Evolutionary conservation across 2,888 invertebrate species (phyloP), one percentile per base, ranked within the genome.

Genomic region (Protophormia terraenovae): DNA sequence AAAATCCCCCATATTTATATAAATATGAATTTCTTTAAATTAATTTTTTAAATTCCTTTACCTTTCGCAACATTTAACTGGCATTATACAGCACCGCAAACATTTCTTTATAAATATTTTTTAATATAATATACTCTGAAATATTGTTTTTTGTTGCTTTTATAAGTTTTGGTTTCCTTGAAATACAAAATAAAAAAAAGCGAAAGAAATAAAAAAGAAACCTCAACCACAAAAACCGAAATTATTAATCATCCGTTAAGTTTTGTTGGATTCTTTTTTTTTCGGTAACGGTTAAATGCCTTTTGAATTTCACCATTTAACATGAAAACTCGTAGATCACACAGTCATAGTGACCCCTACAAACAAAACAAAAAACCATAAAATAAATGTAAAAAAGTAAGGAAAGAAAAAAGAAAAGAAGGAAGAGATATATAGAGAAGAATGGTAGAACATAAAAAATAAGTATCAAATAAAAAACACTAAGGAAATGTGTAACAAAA

Each of bases 171-270:
- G 19, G 6, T 73, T 77, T 32, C 4, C 3, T 5, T 6, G 7
- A 50, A 27, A n/a, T 3, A 35, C 6, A 32, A 16, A 60, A 16
- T 4, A 14, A 41, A 67, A 58, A 55, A 1, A 12, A 50, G 38
- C 2, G 12, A 6, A 22, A 24, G 24, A 67, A 32, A 53, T 38
- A 12, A 19, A 41, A 50, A 29, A 38, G 62, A 2, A 53, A 67
- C 16, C 64, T 69, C 38, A 80, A 35, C 79, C 79, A 53, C 73
- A 79, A 76, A 75, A 80, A 80, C 62, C 84, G 22, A 84, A 79
- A 84, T 84, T 84, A 80, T 84, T 84, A 84, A 84, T 80, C 84
- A 80, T 84, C 80, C 84, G 84, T 80, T 80, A 84, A 84, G 84
- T 84, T 84, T 50, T 41, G 71, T 71, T 76, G 69, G 76, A 64